Base-by-base conservation (phyloP, 2,113 vertebrate species). In the Tychaedon coryphoeus region DNA sequence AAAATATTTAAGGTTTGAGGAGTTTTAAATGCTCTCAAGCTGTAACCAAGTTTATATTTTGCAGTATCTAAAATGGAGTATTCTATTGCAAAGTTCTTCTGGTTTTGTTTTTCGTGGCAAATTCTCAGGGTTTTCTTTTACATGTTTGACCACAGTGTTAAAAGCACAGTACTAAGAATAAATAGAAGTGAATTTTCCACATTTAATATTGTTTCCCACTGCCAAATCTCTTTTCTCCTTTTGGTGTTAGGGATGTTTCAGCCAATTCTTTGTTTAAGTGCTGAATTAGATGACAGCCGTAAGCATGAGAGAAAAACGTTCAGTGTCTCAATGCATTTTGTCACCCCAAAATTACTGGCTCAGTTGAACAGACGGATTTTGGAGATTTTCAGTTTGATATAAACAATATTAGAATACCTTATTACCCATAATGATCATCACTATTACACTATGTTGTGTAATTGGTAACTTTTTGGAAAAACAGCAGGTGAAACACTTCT, bases 21-120 rank as follows among this genome's bases (percentile, higher is more conserved):
- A 76, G 14, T 48, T 94, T 92, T 94, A 92, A 93, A 92, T 84
- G 76, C 23, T 88, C 73, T 70, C n/a, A 42, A 94, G 72, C 79
- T 96, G 93, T 94, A 97, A 95, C 45, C 85, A 97, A 88, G 88
- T 87, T 96, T 95, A 73, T 93, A 81, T 66, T 90, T 95, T 88
- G 70, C 75, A 64, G 20, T 61, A 42, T 85, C 25, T 82, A 60
- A 84, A 88, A 58, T 42, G 19, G 31, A 78, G 4, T 51, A 48
- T 66, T 64, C 34, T 13, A 47, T 28, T 67, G 77, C 29, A 54
- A 72, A 62, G 23, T 34, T 73, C 43, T 60, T 76, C 29, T 57
- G 31, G 17, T 60, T 85, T 83, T 62, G 4, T 34, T 92, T 93
- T 77, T 90, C 1, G 5, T 45, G 29, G 45, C 38, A 74, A 7